Evolutionary conservation across 2,113 vertebrate species (phyloP).

Genomic region (Sardina pilchardus): DNA sequence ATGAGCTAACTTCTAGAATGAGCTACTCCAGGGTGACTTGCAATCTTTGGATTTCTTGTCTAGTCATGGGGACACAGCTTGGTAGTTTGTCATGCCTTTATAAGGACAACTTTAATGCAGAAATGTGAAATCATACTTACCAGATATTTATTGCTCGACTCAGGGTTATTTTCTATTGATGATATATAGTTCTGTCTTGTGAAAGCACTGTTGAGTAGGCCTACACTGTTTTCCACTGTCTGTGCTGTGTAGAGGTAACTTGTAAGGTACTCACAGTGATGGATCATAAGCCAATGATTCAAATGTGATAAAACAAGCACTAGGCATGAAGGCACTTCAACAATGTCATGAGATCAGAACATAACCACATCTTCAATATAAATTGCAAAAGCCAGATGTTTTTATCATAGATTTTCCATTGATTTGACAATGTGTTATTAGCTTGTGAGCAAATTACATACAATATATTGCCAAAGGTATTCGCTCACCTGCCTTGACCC

Average conservation of each 20-base stretch:
- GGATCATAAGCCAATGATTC: background rate
- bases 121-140: background rate
- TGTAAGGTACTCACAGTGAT: background rate
- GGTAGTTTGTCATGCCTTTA: slow-evolving; percentile 2
- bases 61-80: slow-evolving; percentile 1
- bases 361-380: too few species aligned
- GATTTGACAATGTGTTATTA: too few species aligned
- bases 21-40: slow-evolving; percentile 15
- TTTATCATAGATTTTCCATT: too few species aligned
- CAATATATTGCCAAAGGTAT: too few species aligned
- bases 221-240: background rate
- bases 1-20: slow-evolving; percentile 16
- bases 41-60: slow-evolving; percentile 14
- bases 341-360: background rate
- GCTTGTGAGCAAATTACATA: too few species aligned
- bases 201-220: background rate
- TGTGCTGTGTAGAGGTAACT: background rate
- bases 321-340: background rate
- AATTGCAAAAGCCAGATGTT: too few species aligned
- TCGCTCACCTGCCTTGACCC: too few species aligned
- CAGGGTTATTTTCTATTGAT: background rate
- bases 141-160: background rate
- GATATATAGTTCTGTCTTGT: background rate
- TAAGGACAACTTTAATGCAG: background rate
- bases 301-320: background rate